Evolutionary conservation across 2,797 vertebrate genomes (phyloP).

Genomic region (Enteromius radiatus): DNA sequence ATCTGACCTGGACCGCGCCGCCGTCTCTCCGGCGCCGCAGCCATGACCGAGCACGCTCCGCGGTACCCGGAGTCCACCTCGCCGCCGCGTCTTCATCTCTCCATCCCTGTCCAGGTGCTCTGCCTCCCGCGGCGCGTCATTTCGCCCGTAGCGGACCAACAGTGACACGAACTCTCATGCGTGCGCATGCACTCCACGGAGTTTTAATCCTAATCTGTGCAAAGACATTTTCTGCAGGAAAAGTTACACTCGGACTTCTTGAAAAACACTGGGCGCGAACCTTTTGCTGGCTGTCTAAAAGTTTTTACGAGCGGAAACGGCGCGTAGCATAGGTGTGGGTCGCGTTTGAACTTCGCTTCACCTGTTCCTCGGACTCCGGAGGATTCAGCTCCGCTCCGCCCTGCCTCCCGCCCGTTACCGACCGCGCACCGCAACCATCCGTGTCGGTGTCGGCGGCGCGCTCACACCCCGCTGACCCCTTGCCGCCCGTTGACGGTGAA

Average conservation of each 20-base stretch:
- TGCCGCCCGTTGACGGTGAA: conserved; percentile 68
- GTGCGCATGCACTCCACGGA: conserved; percentile 36
- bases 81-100: conserved; percentile 50
- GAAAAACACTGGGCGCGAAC: conserved; percentile 4
- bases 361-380: conserved; percentile 75
- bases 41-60: conserved; percentile 73
- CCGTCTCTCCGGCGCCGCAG: conserved; percentile 70
- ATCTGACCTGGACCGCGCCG: conserved; percentile 74
- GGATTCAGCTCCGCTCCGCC: conserved; percentile 69
- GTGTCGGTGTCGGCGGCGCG: conserved; percentile 76
- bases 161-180: conserved; percentile 52
- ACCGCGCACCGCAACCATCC: conserved; percentile 61
- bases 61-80: conserved; percentile 23
- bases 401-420: conserved; percentile 62
- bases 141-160: conserved; percentile 67
- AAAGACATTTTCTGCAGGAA: conserved; percentile 27
- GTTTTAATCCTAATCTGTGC: conserved; percentile 30
- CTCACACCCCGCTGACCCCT: conserved; percentile 56
- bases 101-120: conserved; percentile 68
- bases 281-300: conserved; percentile 23
- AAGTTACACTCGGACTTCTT: conserved; percentile 22
- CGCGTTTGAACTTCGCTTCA: conserved; percentile 75
- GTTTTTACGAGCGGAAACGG: conserved; percentile 47
- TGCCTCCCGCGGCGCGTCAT: conserved; percentile 66
- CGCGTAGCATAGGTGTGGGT: conserved; percentile 44